Percentiles rank a stretch among this genome's conserved stretches.
phyloP scores from a whole-genome alignment of 2,888 invertebrate species.

The Syrista parreyssii region DNA sequence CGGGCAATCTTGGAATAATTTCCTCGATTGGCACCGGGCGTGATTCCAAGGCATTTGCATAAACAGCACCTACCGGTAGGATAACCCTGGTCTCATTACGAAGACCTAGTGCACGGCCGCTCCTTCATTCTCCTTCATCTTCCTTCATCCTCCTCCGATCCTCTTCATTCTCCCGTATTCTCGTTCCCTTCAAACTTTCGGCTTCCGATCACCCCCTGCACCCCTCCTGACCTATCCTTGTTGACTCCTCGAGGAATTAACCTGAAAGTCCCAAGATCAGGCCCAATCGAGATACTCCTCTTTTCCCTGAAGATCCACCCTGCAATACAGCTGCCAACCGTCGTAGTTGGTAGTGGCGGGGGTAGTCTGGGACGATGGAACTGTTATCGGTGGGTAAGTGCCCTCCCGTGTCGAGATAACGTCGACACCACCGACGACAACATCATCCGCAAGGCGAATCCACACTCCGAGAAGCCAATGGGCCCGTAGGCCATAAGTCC shows the following conservation, averaged over 20 bases:
- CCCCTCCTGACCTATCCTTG: not conserved
- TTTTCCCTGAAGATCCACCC: not conserved
- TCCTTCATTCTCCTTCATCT: slow-evolving; percentile 14
- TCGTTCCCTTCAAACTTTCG: not conserved
- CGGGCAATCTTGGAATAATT: slow-evolving; percentile 11
- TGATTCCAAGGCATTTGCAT: slow-evolving; percentile 36
- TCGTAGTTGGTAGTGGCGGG: not conserved
- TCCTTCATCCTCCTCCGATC: slow-evolving; percentile 2
- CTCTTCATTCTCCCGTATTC: not conserved
- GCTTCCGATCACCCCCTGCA: not conserved
- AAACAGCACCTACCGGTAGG: slow-evolving; percentile 34
- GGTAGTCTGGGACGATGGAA: slow-evolving; percentile 19
- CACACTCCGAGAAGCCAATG: not conserved
- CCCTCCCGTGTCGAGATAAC: slow-evolving; percentile 64
- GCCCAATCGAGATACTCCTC: not conserved
- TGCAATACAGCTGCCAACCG: not conserved
- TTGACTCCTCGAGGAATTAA: not conserved
- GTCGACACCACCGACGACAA: slow-evolving; percentile 63
- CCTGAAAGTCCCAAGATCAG: not conserved
- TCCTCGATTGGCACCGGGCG: not conserved
- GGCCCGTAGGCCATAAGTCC: not conserved
- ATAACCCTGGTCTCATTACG: slow-evolving; percentile 26
- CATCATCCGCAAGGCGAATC: slow-evolving; percentile 39
- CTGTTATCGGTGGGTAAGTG: slow-evolving; percentile 63
- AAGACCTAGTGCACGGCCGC: slow-evolving; percentile 10